These are phyloP conservation scores for Oceanites oceanicus DNA, from an alignment of 2,113 vertebrate species.

Conservation along the genomic window DNA sequence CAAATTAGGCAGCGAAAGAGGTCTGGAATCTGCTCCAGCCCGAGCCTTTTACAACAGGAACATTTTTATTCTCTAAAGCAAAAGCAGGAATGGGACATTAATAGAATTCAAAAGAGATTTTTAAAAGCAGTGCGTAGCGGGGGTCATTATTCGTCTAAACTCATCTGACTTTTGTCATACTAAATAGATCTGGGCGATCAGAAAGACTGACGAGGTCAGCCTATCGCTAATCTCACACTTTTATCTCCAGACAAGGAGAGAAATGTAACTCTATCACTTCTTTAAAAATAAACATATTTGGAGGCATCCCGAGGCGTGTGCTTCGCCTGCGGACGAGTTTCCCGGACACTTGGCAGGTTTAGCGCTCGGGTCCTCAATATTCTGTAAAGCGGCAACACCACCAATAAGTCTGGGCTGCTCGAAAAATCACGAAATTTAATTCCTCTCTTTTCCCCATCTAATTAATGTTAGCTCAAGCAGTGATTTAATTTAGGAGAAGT, in stretches of 20 bases:
- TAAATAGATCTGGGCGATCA: constrained; percentile 7
- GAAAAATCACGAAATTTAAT: neutral
- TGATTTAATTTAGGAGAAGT: neutral
- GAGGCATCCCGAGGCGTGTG: neutral
- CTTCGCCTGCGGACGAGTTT: neutral
- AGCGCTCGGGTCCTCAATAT: too few relatives aligned
- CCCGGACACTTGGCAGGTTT: too few relatives aligned
- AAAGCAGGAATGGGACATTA: neutral
- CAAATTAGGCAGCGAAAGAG: neutral
- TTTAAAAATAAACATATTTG: neutral
- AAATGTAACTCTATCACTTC: neutral
- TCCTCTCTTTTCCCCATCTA: neutral
- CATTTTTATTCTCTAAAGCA: neutral
- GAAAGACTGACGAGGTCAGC: constrained; percentile 28
- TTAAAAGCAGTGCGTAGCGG: neutral
- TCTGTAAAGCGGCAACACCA: neutral
- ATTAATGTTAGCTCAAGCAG: neutral
- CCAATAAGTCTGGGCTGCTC: neutral
- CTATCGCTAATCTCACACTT: constrained; percentile 5
- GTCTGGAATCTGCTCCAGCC: neutral
- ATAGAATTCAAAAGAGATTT: neutral
- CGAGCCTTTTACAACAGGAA: neutral
- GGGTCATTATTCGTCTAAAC: neutral
- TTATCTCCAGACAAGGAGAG: constrained; percentile 13
- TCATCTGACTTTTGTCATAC: constrained; percentile 22